Evolutionary conservation across 2,113 vertebrate species (phyloP).

Genomic region (Lagopus muta): DNA sequence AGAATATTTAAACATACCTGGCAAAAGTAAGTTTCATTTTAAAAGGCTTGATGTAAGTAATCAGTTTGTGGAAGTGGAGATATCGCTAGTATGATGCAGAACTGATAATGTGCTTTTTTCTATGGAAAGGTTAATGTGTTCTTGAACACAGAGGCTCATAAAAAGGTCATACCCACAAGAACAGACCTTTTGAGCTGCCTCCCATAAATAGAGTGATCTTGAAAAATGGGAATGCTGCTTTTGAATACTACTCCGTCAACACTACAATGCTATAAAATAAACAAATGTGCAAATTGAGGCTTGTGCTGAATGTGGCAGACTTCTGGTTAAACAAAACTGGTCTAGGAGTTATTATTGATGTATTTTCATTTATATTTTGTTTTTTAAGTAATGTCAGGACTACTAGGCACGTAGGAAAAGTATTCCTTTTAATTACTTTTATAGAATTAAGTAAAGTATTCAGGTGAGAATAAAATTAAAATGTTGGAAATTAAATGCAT

Average conservation of each 20-base stretch:
- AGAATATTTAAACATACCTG: neutral
- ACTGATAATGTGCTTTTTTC: neutral
- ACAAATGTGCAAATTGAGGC: neutral
- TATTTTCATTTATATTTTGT: neutral
- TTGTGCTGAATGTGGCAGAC: neutral
- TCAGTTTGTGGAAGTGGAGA: neutral
- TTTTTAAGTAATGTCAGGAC: neutral
- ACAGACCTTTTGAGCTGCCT: neutral
- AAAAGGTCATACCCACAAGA: neutral
- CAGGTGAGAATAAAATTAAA: neutral
- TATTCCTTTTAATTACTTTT: neutral
- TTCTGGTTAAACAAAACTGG: neutral
- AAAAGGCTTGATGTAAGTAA: neutral
- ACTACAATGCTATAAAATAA: neutral
- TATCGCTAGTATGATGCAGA: neutral
- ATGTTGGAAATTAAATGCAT: neutral
- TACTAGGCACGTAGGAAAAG: neutral
- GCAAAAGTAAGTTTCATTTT: neutral
- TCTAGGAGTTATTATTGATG: neutral
- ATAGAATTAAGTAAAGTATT: neutral
- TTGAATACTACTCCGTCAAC: neutral
- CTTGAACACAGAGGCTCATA: neutral
- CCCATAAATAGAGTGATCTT: neutral
- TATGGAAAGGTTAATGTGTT: neutral
- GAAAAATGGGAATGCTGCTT: neutral